These are phyloP conservation scores for Amorpha juglandis DNA, from an alignment of 2,888 invertebrate species.

Conservation along the genomic window DNA sequence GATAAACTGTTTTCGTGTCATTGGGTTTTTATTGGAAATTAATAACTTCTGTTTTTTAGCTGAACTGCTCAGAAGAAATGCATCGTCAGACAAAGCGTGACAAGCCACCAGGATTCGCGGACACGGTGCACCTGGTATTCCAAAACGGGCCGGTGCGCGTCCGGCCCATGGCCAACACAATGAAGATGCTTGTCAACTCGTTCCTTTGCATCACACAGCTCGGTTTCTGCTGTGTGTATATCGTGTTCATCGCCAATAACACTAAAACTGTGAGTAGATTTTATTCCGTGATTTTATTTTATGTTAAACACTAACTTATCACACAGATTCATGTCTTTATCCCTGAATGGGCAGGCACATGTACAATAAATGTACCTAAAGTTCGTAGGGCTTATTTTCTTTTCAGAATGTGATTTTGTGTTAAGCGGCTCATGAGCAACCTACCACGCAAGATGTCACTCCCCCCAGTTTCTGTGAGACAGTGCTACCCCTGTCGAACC, in stretches of 20 bases:
- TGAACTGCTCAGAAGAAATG: constrained; percentile 89
- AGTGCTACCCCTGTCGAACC: too few species aligned
- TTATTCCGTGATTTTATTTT: not conserved
- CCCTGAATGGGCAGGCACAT: too few species aligned
- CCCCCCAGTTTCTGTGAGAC: too few species aligned
- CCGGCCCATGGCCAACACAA: constrained; percentile 85
- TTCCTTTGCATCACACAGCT: constrained; percentile 98
- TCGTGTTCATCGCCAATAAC: constrained; percentile 96
- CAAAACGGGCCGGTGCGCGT: constrained; percentile 88
- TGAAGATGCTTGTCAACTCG: constrained; percentile 90
- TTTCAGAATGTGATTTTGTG: too few species aligned
- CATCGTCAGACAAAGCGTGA: constrained; percentile 82
- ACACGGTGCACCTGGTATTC: constrained; percentile 92
- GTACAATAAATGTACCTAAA: too few species aligned
- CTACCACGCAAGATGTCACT: too few species aligned
- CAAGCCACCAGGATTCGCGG: constrained; percentile 89
- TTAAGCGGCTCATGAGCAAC: too few species aligned
- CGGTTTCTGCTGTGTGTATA: constrained; percentile 99
- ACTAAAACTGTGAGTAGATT: constrained; percentile 86
- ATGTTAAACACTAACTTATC: too few species aligned
- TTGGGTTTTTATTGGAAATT: not conserved
- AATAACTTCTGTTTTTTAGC: constrained; percentile 65
- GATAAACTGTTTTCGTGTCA: too few species aligned
- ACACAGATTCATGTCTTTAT: too few species aligned
- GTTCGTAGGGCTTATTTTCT: too few species aligned